phyloP scores from a whole-genome alignment of 2,797 vertebrate species.

The Cephalopachus bancanus region DNA sequence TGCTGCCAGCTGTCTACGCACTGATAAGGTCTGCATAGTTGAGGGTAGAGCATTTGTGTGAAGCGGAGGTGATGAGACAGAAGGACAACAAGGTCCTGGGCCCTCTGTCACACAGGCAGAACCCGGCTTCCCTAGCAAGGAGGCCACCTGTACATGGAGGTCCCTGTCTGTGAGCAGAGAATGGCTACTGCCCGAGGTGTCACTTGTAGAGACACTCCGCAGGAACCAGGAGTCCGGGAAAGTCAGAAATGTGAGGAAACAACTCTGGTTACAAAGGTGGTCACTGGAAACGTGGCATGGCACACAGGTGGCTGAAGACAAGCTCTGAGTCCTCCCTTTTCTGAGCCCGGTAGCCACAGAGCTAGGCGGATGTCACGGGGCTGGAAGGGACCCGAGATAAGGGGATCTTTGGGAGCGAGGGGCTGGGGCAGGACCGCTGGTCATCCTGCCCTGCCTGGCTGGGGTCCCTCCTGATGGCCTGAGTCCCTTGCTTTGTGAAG shows the following conservation, averaged over 20 bases:
- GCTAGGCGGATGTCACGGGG: too few relatives aligned
- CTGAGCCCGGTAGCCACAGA: too few relatives aligned
- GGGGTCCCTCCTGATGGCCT: neutral
- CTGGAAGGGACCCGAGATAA: neutral
- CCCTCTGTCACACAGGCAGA: neutral
- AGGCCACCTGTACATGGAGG: too few relatives aligned
- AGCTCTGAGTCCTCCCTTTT: too few relatives aligned
- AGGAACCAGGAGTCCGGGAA: neutral
- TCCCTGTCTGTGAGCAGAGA: too few relatives aligned
- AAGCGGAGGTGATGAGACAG: neutral
- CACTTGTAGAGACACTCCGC: neutral
- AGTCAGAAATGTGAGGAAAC: neutral
- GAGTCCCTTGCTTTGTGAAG: neutral
- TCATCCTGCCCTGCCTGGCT: neutral
- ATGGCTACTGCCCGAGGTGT: neutral
- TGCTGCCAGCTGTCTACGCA: rapidly evolving
- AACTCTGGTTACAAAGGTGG: too few relatives aligned
- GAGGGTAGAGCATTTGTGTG: neutral
- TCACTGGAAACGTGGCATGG: too few relatives aligned
- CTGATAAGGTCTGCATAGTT: neutral
- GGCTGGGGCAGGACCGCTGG: neutral
- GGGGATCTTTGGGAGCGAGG: neutral
- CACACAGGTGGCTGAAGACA: too few relatives aligned
- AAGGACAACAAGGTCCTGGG: neutral
- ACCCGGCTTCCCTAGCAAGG: too few relatives aligned